Evolutionary conservation across 2,797 vertebrate species (phyloP), one percentile per base, ranked within the genome.

Genomic region (Parauchenoglanis punctatus): DNA sequence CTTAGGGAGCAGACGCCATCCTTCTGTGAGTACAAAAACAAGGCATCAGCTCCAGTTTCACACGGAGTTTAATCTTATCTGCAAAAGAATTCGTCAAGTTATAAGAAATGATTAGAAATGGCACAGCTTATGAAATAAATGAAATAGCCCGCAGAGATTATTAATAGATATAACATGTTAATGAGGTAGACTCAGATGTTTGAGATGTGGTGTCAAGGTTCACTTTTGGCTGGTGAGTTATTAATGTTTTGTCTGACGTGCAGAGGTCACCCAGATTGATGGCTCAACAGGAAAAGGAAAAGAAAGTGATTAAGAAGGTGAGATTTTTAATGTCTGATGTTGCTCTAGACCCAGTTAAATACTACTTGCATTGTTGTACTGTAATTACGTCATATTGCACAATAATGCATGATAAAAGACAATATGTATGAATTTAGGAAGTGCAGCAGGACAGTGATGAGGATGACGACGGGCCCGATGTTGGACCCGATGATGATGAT

Each of bases 371-470:
- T n/a, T 46, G 20, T 73, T 3, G 68, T 72, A 4, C 7, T 11
- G 68, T 72, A 20, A 4, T 23, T 18, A 18, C 3, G 20, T 44
- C 28, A 35, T 8, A 18, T 7, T 20, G 40, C 67, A 25, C 44
- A 11, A 72, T 8, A 72, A 23, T 10, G 8, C 23, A 18, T 49
- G 10, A 25, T 81, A 63, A 81, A n/a, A 40, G 35, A 12, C 31
- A 8, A 3, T 46, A n/a, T 46, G 35, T 31, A 31, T 46, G 8
- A 1, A 52, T 67, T 18, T 54, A 83, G 81, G 81, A 83, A 67
- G 46, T 31, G 18, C 56, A 76, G 80, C 86, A 70, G 87, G 84
- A 81, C 78, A 87, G 65, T 31, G 84, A 85, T 2, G 72, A 87
- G 0, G 77, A 90, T 6, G 88, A 89, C n/a, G 63, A 65, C 17